Base-by-base conservation (phyloP, 2,888 invertebrate genomes). In the Invenusta paracnida region DNA sequence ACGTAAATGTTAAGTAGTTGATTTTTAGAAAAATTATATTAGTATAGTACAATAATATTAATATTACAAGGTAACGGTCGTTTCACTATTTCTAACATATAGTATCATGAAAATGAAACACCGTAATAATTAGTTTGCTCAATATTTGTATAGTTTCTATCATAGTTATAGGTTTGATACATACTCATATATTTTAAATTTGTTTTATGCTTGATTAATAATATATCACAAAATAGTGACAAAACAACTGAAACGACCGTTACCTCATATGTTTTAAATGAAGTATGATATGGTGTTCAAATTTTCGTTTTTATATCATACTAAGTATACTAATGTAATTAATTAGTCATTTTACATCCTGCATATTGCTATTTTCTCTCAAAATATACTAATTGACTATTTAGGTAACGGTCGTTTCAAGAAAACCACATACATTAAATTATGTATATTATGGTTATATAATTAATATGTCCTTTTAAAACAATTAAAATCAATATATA, bases 401-500 rank as follows among this genome's bases (percentile, higher is more conserved):
- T 13, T 13, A 23, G 23, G 27, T 73, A 73, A 73, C 5, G 48
- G 48, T 48, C 17, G 48, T 73, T 5, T 2, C 5, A 73, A n/a
- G n/a, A n/a, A n/a, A n/a, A n/a, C n/a, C n/a, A n/a, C n/a, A n/a
- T n/a, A n/a, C n/a, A n/a, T n/a, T n/a, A n/a, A n/a, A n/a, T n/a
- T n/a, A n/a, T n/a, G n/a, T n/a, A n/a, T 5, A 23, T 73, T n/a
- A 73, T 73, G 73, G 73, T 73, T 73, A 73, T 23, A 73, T 23
- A 73, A 25, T 13, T 73, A 73, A 73, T 5, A 13, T 73, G 2
- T 73, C 23, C 17, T 23, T 73, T 73, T 73, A 23, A 73, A 73
- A 13, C 25, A 73, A 73, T 73, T 73, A 73, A 5, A 73, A 73
- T 73, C 73, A 73, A 73, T 73, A 73, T 73, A 73, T 73, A 73